Evolutionary conservation across 1,140 invertebrate genomes (phyloP).

Genomic region (Lutraria rhynchaena): DNA sequence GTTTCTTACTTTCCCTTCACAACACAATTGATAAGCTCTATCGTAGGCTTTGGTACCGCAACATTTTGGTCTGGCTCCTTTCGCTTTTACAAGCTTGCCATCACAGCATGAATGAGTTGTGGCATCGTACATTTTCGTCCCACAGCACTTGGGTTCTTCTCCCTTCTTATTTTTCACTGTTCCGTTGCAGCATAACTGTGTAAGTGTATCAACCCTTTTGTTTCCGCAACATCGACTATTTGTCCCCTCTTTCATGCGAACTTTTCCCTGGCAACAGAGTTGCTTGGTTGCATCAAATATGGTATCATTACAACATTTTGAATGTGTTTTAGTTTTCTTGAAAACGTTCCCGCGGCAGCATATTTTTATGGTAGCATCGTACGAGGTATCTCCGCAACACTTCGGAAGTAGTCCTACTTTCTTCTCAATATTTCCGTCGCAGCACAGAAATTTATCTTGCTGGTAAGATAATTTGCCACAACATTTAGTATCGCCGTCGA

Average conservation of each 20-base stretch:
- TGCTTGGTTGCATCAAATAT: constrained; percentile 48
- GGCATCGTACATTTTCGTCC: constrained; percentile 44
- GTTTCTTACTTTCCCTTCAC: constrained; percentile 36
- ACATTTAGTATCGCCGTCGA: constrained; percentile 52
- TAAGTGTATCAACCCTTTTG: constrained; percentile 38
- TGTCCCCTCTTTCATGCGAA: constrained; percentile 15
- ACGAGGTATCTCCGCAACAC: constrained; percentile 36
- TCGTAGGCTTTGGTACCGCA: constrained; percentile 52
- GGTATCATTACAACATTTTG: constrained; percentile 49
- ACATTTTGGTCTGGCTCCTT: constrained; percentile 54
- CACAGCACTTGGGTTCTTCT: constrained; percentile 52
- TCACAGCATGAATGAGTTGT: constrained; percentile 38
- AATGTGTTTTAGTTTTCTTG: constrained; percentile 37
- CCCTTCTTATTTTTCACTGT: constrained; percentile 38
- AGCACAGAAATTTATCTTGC: constrained; percentile 55
- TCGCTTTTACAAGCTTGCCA: constrained; percentile 7
- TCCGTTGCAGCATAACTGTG: constrained; percentile 51
- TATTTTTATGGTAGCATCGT: constrained; percentile 33
- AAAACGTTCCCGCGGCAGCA: constrained; percentile 56
- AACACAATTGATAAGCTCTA: constrained; percentile 46
- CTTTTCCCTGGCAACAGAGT: constrained; percentile 38
- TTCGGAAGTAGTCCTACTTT: constrained; percentile 36
- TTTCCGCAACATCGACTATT: constrained; percentile 48
- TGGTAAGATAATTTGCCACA: constrained; percentile 40
- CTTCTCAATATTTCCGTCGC: constrained; percentile 13